Percentiles rank a stretch among this genome's conserved stretches.
Conservation (phyloP, 2,888 invertebrate genomes). For the Philaethria dido region DNA sequence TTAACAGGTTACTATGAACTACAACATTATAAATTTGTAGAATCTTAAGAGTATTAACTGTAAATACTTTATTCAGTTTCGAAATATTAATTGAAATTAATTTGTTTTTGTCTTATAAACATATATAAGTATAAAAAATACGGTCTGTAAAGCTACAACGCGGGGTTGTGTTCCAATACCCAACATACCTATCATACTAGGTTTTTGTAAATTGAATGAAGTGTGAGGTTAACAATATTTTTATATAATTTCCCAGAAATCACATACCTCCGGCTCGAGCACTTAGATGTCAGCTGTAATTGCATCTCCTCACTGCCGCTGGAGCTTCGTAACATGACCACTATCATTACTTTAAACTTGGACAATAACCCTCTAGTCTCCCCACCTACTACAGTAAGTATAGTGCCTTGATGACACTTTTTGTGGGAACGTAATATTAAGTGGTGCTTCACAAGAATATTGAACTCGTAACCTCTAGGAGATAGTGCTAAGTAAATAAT, state of each 20-base stretch:
- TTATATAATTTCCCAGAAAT: slow-evolving; percentile 85
- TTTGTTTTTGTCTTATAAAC: too few relatives aligned
- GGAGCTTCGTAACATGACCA: slow-evolving; percentile 93
- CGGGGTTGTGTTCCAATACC: too few relatives aligned
- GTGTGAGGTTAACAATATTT: neutral
- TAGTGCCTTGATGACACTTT: neutral
- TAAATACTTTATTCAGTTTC: too few relatives aligned
- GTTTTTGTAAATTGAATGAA: neutral
- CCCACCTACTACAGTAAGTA: slow-evolving; percentile 95
- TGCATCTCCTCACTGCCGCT: slow-evolving; percentile 94
- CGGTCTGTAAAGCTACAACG: too few relatives aligned
- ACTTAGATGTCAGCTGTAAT: slow-evolving; percentile 95
- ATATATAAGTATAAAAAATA: too few relatives aligned
- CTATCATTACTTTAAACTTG: slow-evolving; percentile 91
- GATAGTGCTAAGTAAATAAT: neutral
- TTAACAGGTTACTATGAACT: too few relatives aligned
- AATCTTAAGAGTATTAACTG: too few relatives aligned
- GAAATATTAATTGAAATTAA: too few relatives aligned
- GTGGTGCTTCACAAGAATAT: neutral
- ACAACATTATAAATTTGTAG: too few relatives aligned
- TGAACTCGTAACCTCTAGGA: neutral
- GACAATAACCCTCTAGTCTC: slow-evolving; percentile 96
- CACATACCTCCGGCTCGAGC: slow-evolving; percentile 92
- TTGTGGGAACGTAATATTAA: neutral
- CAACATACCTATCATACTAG: too few relatives aligned